phyloP scores from a whole-genome alignment of 30 jellyfish, hydroid and myxozoan genomes.

The Turritopsis rubra region DNA sequence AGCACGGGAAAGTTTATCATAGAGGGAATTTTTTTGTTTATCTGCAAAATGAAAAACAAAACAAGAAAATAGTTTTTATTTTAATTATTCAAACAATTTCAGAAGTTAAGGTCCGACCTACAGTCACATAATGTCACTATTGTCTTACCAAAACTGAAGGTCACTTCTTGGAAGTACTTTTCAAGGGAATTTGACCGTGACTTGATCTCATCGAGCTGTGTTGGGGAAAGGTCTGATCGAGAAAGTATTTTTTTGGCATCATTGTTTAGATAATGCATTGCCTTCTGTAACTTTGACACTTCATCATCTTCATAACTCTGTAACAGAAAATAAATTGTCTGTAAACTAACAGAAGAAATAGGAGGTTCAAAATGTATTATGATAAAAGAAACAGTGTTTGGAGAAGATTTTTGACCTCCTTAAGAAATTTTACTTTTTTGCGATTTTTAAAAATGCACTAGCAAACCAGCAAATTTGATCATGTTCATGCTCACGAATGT shows the following conservation, averaged over 20 bases:
- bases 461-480: neutral
- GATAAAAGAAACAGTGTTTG: too few relatives aligned
- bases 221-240: slow-evolving; percentile 49
- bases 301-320: slow-evolving; percentile 13
- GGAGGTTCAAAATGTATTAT: too few relatives aligned
- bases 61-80: neutral
- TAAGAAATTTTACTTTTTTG: too few relatives aligned
- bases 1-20: slow-evolving; percentile 77
- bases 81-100: neutral
- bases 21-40: slow-evolving; percentile 39
- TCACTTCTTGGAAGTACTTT: slow-evolving; percentile 54
- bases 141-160: slow-evolving; percentile 23
- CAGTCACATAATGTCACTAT: neutral
- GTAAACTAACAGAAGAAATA: too few relatives aligned
- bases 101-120: neutral
- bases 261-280: slow-evolving; percentile 28
- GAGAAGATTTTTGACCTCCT: too few relatives aligned
- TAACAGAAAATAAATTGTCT: neutral
- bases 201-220: slow-evolving; percentile 36
- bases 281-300: neutral
- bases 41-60: slow-evolving; percentile 3
- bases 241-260: slow-evolving; percentile 49
- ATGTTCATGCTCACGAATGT: too few relatives aligned
- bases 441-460: neutral
- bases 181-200: slow-evolving; percentile 45